A percentile compares a stretch with the other conserved stretches of the same genome.
Conservation (phyloP, 92 coral and sea anemone species). For the Epizoanthus scotinus region DNA sequence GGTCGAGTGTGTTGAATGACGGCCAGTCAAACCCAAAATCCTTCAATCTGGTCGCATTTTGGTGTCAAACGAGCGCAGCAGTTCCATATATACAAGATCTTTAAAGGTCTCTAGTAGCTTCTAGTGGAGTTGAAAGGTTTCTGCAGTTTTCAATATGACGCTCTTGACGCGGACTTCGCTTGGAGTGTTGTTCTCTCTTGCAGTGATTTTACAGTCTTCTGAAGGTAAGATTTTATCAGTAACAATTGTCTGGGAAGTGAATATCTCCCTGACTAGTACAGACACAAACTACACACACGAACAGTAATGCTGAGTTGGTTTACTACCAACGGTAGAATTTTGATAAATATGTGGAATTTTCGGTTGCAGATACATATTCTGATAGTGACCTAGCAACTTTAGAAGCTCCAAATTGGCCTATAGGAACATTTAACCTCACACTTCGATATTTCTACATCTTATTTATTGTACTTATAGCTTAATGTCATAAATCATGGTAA, state of each 20-base stretch:
- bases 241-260: neutral
- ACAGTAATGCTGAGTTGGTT: neutral
- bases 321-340: neutral
- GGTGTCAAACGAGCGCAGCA: slow-evolving; percentile 24
- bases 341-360: neutral
- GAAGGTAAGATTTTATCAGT: slow-evolving; percentile 13
- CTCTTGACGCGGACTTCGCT: neutral
- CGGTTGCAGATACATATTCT: neutral
- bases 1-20: slow-evolving; percentile 37
- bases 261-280: neutral
- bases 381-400: neutral
- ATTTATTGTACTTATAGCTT: neutral
- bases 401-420: neutral
- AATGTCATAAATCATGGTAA: neutral
- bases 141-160: slow-evolving; percentile 8
- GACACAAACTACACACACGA: neutral
- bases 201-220: slow-evolving; percentile 12
- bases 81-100: slow-evolving; percentile 13
- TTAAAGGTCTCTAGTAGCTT: neutral
- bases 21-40: slow-evolving; percentile 18
- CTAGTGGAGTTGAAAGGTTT: slow-evolving; percentile 31
- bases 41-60: slow-evolving; percentile 16
- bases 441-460: slow-evolving; percentile 9
- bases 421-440: neutral
- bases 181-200: neutral